phyloP scores from a whole-genome alignment of 2,888 invertebrate species.

The Bedellia somnulentella region DNA sequence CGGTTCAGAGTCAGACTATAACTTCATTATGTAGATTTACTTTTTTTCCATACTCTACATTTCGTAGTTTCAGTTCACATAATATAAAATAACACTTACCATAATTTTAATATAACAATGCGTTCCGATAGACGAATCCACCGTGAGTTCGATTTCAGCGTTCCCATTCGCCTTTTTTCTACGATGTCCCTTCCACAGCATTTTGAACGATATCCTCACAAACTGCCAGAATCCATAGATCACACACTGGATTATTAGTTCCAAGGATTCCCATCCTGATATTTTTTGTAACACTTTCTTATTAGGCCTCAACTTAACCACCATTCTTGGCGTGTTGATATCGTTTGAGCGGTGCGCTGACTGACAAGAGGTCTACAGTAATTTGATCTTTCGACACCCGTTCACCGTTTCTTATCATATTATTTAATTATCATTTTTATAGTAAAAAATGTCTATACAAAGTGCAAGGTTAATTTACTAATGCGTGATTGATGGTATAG shows the following conservation, averaged over 20 bases:
- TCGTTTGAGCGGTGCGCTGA: neutral
- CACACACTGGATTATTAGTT: conserved; percentile 30
- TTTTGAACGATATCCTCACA: conserved; percentile 27
- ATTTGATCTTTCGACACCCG: conserved; percentile 16
- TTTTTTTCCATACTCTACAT: too few species aligned
- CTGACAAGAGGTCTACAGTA: conserved; percentile 26
- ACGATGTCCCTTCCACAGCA: conserved; percentile 40
- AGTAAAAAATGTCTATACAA: conserved; percentile 1
- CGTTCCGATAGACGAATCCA: conserved; percentile 41
- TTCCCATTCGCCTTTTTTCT: conserved; percentile 24
- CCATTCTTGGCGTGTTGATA: neutral
- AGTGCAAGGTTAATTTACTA: conserved; percentile 5
- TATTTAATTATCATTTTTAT: conserved; percentile 27
- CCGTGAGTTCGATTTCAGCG: conserved; percentile 33
- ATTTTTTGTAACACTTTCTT: conserved; percentile 18
- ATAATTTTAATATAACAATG: conserved; percentile 49
- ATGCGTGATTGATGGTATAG: too few species aligned
- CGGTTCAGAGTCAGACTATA: too few species aligned
- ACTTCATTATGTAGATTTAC: too few species aligned
- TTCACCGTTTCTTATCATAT: too few species aligned
- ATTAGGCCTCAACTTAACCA: conserved; percentile 8
- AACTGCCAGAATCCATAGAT: conserved; percentile 41
- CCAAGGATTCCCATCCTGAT: conserved; percentile 38
- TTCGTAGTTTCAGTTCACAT: too few species aligned
- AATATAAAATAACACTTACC: too few species aligned